Percentiles rank a stretch among this genome's conserved stretches.
Conservation (phyloP, 1,140 invertebrate species). For the Dinoponera quadriceps region DNA sequence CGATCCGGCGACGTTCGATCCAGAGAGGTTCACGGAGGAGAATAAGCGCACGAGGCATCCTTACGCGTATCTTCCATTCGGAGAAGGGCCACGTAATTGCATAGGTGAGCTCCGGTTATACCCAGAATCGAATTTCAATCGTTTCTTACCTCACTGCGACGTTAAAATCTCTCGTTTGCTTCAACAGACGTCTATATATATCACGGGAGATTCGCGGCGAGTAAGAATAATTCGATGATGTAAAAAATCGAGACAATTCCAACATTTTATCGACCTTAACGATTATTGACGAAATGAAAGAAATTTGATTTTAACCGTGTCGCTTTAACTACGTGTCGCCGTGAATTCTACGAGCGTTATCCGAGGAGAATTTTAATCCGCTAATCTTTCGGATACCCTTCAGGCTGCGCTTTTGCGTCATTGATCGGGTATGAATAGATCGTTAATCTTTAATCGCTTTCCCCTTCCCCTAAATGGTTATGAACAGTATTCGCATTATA, state of each 20-base stretch:
- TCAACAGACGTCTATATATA: no score
- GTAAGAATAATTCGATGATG: no score
- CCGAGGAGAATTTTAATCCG: neutral
- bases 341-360: neutral
- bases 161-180: no score
- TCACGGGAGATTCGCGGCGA: no score
- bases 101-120: constrained; percentile 86
- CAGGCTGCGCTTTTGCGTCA: neutral
- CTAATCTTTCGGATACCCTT: neutral
- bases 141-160: neutral
- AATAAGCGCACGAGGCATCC: constrained; percentile 82
- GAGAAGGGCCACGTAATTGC: constrained; percentile 91
- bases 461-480: neutral
- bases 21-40: constrained; percentile 88
- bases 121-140: no score
- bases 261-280: no score
- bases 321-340: neutral
- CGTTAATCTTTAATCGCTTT: neutral
- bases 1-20: constrained; percentile 88
- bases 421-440: neutral
- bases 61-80: constrained; percentile 91
- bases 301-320: no score
- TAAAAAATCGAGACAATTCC: no score
- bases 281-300: neutral
- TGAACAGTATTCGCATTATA: neutral